Conservation (phyloP, 2,888 invertebrate genomes). For the Drosophila nigricruria region DNA sequence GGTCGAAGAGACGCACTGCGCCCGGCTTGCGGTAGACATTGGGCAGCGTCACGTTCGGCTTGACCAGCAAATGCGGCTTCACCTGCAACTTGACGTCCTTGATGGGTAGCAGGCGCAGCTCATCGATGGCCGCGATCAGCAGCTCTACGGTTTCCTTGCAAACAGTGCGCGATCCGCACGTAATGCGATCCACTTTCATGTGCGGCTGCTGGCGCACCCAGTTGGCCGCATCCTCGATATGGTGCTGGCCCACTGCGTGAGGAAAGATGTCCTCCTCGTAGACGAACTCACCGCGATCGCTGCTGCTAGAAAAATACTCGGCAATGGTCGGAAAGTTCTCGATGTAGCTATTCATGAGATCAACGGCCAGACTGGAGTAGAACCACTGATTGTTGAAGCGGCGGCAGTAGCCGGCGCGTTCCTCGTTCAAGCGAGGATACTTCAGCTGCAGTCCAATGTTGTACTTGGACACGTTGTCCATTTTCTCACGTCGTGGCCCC, state of each 20-base stretch:
- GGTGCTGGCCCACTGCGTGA: conserved; percentile 83
- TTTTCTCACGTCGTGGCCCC: conserved; percentile 85
- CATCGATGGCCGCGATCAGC: conserved; percentile 84
- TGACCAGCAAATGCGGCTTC: conserved; percentile 90
- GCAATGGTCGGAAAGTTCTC: conserved; percentile 91
- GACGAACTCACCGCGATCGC: conserved; percentile 87
- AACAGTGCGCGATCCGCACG: conserved; percentile 90
- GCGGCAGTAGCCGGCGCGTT: conserved; percentile 93
- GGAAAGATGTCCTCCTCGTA: conserved; percentile 90
- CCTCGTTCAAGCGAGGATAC: conserved; percentile 92
- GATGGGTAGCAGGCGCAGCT: conserved; percentile 83
- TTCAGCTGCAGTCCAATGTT: conserved; percentile 97
- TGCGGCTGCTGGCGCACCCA: conserved; percentile 92
- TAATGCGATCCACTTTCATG: conserved; percentile 87
- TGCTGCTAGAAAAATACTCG: conserved; percentile 86
- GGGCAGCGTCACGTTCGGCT: conserved; percentile 87
- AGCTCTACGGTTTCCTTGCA: conserved; percentile 88
- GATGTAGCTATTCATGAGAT: conserved; percentile 90
- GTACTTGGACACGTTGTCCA: conserved; percentile 86
- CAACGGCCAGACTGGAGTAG: conserved; percentile 91
- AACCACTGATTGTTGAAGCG: conserved; percentile 91
- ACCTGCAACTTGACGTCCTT: conserved; percentile 90
- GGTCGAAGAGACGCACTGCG: conserved; percentile 89
- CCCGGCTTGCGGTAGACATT: conserved; percentile 74
- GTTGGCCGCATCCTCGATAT: conserved; percentile 86